A percentile compares a stretch with the other conserved stretches of the same genome.
Evolutionary conservation across 1,140 invertebrate species (phyloP).

Genomic region (Hypothenemus hampei): DNA sequence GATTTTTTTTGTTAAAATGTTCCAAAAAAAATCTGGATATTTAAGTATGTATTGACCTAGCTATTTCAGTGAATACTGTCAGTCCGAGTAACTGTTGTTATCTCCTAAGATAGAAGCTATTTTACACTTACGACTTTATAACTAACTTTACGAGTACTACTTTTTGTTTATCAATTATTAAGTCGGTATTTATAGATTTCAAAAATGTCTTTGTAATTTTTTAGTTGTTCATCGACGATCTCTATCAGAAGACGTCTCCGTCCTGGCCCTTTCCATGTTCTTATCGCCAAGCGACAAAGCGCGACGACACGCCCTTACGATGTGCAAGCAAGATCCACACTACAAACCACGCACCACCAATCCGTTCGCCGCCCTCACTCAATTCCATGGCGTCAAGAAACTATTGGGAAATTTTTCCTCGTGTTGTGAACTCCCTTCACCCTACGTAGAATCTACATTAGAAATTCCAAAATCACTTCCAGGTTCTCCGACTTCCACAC

Average conservation of each 20-base stretch:
- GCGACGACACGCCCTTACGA: constrained; percentile 64
- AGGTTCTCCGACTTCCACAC: constrained; percentile 46
- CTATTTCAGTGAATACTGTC: too few relatives aligned
- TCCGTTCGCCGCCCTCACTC: constrained; percentile 64
- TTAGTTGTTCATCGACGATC: constrained; percentile 61
- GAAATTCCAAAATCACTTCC: constrained; percentile 48
- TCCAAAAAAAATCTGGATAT: too few relatives aligned
- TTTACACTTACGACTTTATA: too few relatives aligned
- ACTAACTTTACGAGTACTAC: too few relatives aligned
- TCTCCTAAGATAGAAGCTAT: too few relatives aligned
- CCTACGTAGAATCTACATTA: constrained; percentile 48
- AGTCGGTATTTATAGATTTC: too few relatives aligned
- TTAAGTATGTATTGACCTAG: too few relatives aligned
- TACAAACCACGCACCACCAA: constrained; percentile 65
- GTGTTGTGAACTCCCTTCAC: constrained; percentile 67
- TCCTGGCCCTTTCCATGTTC: constrained; percentile 50
- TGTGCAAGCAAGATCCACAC: constrained; percentile 74
- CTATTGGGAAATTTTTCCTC: constrained; percentile 72
- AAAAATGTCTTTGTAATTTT: too few relatives aligned
- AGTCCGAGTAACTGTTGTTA: too few relatives aligned
- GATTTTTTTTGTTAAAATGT: too few relatives aligned
- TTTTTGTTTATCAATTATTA: too few relatives aligned
- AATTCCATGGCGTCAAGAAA: constrained; percentile 69
- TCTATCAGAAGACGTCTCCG: constrained; percentile 61
- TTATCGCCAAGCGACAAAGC: constrained; percentile 65